Percentiles rank a stretch among this genome's conserved stretches.
Evolutionary conservation across 2,113 vertebrate genomes (phyloP).

Genomic region (Copsychus sechellarum): DNA sequence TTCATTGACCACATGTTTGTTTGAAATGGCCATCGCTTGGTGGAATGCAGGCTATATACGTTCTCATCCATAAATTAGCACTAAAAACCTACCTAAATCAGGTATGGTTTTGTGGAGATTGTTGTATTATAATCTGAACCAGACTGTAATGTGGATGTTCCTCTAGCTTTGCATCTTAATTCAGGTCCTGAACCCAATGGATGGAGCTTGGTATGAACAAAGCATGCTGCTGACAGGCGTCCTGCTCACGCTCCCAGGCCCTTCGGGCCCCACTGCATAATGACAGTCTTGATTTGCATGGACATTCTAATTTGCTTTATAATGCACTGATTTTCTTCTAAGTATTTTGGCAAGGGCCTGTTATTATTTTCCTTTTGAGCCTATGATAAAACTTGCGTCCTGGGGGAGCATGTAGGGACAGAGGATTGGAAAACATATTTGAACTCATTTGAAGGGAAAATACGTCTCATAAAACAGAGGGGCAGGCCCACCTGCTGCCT

Average conservation of each 20-base stretch:
- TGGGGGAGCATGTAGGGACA: neutral
- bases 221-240: neutral
- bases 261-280: neutral
- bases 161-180: constrained; percentile 22
- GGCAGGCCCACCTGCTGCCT: neutral
- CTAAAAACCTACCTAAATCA: constrained; percentile 74
- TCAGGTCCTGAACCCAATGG: neutral
- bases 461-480: neutral
- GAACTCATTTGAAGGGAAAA: neutral
- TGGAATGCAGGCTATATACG: constrained; percentile 59
- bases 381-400: neutral
- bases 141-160: constrained; percentile 32
- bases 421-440: neutral
- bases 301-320: constrained; percentile 25
- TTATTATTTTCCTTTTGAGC: constrained; percentile 12
- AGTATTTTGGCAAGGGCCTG: constrained; percentile 23
- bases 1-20: constrained; percentile 81
- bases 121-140: constrained; percentile 74
- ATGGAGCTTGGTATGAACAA: neutral
- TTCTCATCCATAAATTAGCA: constrained; percentile 72
- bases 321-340: neutral
- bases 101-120: constrained; percentile 69
- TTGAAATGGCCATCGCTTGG: constrained; percentile 73
- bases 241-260: neutral
- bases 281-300: constrained; percentile 32